phyloP scores from a whole-genome alignment of 2,113 vertebrate genomes.

The Scalopus aquaticus region DNA sequence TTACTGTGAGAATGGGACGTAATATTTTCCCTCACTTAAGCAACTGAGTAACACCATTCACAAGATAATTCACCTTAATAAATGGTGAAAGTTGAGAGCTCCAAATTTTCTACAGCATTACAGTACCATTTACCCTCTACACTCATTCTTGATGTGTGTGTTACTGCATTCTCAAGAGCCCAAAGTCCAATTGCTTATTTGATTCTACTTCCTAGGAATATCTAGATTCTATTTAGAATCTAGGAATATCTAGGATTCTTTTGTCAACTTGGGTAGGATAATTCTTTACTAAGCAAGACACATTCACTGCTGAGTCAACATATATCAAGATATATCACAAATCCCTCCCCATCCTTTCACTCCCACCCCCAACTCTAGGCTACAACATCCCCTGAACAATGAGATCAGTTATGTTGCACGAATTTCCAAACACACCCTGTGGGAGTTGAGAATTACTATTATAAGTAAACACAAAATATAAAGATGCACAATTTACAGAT shows the following conservation, averaged over 20 bases:
- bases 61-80: conserved; percentile 34
- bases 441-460: background rate
- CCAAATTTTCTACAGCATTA: background rate
- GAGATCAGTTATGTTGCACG: background rate
- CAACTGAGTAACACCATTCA: conserved; percentile 6
- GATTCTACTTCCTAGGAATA: background rate
- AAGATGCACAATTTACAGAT: background rate
- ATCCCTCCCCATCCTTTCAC: background rate
- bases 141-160: background rate
- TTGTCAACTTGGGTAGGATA: background rate
- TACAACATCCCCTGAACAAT: background rate
- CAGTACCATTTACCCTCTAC: background rate
- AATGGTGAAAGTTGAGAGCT: background rate
- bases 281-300: background rate
- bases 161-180: background rate
- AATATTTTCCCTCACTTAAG: conserved; percentile 33
- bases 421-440: background rate
- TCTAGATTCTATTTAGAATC: background rate
- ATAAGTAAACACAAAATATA: background rate
- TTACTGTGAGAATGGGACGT: background rate
- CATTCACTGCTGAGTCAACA: background rate
- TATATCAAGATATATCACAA: background rate
- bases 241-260: background rate
- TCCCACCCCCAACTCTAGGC: background rate
- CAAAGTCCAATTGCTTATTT: background rate